Base-by-base conservation (phyloP, 2,113 vertebrate species). In the Festucalex cinctus region DNA sequence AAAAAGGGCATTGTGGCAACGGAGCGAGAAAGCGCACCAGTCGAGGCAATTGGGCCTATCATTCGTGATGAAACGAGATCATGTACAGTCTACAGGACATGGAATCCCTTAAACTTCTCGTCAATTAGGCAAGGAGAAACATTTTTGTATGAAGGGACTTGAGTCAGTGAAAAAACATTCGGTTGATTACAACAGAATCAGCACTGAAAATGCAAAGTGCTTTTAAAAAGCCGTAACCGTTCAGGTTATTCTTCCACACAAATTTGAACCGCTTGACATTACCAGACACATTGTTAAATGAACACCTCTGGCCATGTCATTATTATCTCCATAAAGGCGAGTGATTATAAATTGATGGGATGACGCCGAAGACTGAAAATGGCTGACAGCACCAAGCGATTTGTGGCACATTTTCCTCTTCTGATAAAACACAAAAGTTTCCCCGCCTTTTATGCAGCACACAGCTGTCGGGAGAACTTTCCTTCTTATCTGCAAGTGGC, bases 391-490 rank as follows among this genome's bases (percentile, higher is more conserved):
- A 17, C 2, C 0, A 19, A 63, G 68, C 59, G 68, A 76, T 69
- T 67, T 54, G 51, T 20, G 54, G 1, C 8, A 8, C 62, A 28
- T 66, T 32, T 65, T 61, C 58, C 60, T 32, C 46, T 57, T 57
- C 16, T 53, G 73, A 77, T 74, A 71, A 69, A 77, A 75, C 41
- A 41, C 6, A 73, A 71, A 65, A 64, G 41, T 26, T 66, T 49
- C 44, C 69, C 66, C 7, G 13, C 17, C 44, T 44, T n/a, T 36
- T 59, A 59, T 36, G 57, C 46, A 35, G 70, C 70, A 37, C 70
- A 48, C 14, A 69, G 75, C 75, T 77, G 77, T 46, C 65, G 61
- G 39, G 57, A 74, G 74, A 65, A 41, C 53, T 41, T 78, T 65
- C 49, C 6, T 28, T 49, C 80, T 69, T 66, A 86, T 86, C 75